Evolutionary conservation across 2,797 vertebrate genomes (phyloP).

Genomic region (Darevskia mixta): DNA sequence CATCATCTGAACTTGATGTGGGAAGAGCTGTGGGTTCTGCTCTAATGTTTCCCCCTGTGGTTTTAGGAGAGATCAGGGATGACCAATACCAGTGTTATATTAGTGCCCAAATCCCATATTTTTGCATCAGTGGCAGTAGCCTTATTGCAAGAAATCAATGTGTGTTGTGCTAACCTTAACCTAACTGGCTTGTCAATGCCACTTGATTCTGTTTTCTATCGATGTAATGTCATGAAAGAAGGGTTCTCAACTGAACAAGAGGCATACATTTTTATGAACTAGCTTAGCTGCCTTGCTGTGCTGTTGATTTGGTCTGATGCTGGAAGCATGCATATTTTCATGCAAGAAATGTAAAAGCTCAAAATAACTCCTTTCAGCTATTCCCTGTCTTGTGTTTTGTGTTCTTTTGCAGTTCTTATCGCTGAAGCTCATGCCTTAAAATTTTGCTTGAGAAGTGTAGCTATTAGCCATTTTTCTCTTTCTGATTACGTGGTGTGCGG

Average conservation of each 20-base stretch:
- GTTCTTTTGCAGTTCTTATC: constrained; percentile 30
- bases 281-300: constrained; percentile 16
- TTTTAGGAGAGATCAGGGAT: neutral
- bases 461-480: constrained; percentile 15
- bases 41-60: neutral
- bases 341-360: constrained; percentile 36
- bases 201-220: neutral
- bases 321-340: constrained; percentile 12
- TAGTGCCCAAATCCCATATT: neutral
- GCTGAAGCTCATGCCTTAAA: constrained; percentile 38
- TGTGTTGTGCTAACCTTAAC: neutral
- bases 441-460: constrained; percentile 35
- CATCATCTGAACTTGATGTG: neutral
- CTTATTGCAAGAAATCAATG: neutral
- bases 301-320: neutral
- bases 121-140: neutral
- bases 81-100: neutral
- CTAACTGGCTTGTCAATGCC: neutral
- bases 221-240: neutral
- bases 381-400: constrained; percentile 34
- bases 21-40: neutral
- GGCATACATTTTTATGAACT: neutral
- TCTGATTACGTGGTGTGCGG: constrained; percentile 31
- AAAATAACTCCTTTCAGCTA: constrained; percentile 40
- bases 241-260: neutral